phyloP scores from a whole-genome alignment of 2,888 invertebrate species.

The Junonia oenone region DNA sequence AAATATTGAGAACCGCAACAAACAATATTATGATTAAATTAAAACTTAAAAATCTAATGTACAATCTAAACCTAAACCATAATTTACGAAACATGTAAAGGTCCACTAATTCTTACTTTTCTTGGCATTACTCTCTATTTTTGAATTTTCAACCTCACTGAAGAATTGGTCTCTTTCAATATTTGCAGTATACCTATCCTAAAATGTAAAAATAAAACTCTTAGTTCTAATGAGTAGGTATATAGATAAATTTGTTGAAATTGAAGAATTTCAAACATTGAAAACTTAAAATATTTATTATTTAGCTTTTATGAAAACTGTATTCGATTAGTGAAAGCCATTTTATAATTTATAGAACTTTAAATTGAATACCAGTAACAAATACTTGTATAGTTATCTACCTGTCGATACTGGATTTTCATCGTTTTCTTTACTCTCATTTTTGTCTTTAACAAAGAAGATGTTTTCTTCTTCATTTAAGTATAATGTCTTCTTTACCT shows the following conservation, averaged over 20 bases:
- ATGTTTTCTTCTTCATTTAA: not conserved
- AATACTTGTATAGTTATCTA: not conserved
- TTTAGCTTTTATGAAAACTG: not conserved
- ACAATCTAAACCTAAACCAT: slow-evolving; percentile 2
- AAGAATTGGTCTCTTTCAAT: not conserved
- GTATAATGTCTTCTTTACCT: too few relatives aligned
- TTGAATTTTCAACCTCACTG: not conserved
- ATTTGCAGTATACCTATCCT: not conserved
- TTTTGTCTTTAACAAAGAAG: not conserved
- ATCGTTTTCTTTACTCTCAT: slow-evolving; percentile 8
- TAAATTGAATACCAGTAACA: not conserved
- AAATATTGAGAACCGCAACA: slow-evolving; percentile 9
- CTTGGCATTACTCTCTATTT: not conserved
- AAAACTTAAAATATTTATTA: not conserved
- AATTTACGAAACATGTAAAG: not conserved
- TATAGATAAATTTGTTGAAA: not conserved
- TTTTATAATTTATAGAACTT: not conserved
- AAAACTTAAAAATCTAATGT: slow-evolving; percentile 5
- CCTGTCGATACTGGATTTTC: not conserved
- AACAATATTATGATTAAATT: slow-evolving; percentile 3
- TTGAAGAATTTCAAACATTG: not conserved
- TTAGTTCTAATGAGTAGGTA: slow-evolving; percentile 13
- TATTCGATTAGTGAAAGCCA: not conserved
- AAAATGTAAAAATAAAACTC: slow-evolving; percentile 7
- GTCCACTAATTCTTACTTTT: not conserved